Percentiles rank a stretch among this genome's conserved stretches.
Conservation (phyloP, 2,113 vertebrate species). For the Eira barbara region DNA sequence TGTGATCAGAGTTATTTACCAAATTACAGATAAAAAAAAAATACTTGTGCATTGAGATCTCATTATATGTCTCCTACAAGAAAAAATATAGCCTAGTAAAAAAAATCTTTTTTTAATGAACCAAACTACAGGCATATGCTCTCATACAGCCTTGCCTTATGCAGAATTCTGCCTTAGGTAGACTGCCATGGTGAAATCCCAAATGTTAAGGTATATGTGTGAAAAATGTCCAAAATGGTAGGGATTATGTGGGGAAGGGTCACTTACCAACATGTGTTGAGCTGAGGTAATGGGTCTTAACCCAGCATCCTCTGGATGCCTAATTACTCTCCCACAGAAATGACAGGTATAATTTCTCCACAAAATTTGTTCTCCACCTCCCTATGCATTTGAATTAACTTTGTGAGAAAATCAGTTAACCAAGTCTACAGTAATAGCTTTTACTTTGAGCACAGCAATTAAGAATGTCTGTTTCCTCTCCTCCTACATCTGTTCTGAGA, state of each 20-base stretch:
- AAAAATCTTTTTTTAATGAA: background rate
- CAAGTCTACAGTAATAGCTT: conserved; percentile 58
- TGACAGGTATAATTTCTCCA: conserved; percentile 59
- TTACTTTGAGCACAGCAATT: conserved; percentile 63
- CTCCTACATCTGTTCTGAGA: conserved; percentile 69
- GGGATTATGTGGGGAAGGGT: background rate
- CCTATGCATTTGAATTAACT: conserved; percentile 59
- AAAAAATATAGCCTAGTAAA: background rate
- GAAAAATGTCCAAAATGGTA: no score
- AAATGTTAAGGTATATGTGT: background rate
- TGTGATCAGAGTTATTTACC: background rate
- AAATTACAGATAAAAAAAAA: conserved; percentile 10
- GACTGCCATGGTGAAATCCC: accelerated
- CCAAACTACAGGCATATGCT: background rate
- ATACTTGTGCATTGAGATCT: background rate
- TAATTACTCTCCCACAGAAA: conserved; percentile 23
- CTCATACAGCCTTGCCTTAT: background rate
- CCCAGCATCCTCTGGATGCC: background rate
- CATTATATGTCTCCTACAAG: background rate
- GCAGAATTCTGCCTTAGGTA: no score
- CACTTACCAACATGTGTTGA: background rate
- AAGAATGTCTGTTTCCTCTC: conserved; percentile 69
- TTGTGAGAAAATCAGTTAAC: conserved; percentile 53
- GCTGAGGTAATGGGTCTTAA: background rate
- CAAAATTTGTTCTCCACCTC: conserved; percentile 23